Conservation (phyloP, 2,797 vertebrate genomes). For the Argya squamiceps region DNA sequence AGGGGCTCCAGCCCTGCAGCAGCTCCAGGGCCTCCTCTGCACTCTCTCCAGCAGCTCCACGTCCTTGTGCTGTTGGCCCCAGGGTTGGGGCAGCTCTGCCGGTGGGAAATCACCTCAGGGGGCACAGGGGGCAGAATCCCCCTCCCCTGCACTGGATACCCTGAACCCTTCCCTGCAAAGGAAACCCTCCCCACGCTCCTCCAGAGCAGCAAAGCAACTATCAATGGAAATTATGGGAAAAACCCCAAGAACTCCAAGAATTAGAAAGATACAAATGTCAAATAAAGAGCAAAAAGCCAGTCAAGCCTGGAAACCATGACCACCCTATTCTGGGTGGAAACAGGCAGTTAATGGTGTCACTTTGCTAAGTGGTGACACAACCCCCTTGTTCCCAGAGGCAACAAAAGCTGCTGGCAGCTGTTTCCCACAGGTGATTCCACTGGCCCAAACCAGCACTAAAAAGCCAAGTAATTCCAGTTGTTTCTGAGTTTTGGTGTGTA, state of each 20-base stretch:
- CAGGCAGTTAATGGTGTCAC: rapidly evolving
- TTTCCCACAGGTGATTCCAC: not conserved
- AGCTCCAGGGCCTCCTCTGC: not conserved
- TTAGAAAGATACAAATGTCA: not conserved
- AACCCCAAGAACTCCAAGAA: not conserved
- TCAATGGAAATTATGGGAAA: rapidly evolving
- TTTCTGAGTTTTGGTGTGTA: not conserved
- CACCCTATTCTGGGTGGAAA: not conserved
- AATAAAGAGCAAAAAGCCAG: not conserved
- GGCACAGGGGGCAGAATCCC: not conserved
- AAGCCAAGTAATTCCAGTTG: not conserved
- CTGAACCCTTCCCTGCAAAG: not conserved
- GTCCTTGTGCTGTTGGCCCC: not conserved
- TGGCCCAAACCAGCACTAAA: not conserved
- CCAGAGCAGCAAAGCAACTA: not conserved
- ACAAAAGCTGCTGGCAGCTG: rapidly evolving
- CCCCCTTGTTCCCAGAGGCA: not conserved
- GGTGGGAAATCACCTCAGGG: not conserved
- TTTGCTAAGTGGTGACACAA: not conserved
- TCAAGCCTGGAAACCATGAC: rapidly evolving
- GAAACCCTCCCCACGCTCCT: not conserved
- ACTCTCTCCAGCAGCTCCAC: not conserved
- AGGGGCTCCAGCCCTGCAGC: not conserved
- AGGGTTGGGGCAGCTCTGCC: not conserved
- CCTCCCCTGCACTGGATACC: not conserved